Conservation (phyloP, 2,888 invertebrate genomes). For the Diarsia mendica region DNA sequence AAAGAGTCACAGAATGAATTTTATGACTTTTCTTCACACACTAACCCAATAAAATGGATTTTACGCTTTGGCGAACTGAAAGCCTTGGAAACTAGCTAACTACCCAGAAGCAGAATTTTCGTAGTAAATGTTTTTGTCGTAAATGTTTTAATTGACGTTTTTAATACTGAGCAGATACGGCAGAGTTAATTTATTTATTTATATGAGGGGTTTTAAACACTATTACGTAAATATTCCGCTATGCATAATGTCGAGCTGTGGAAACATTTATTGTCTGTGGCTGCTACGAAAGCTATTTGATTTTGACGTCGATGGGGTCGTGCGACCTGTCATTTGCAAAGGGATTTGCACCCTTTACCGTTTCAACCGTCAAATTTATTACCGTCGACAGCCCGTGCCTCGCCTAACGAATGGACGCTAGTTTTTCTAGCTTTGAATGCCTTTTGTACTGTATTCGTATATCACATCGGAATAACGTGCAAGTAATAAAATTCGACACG, state of each 20-base stretch:
- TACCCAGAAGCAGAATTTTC: neutral
- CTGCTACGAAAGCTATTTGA: slow-evolving; percentile 58
- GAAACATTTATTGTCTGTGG: slow-evolving; percentile 68
- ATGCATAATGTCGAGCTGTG: neutral
- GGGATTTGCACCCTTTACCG: slow-evolving; percentile 82
- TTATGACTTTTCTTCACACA: slow-evolving; percentile 47
- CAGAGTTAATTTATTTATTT: neutral
- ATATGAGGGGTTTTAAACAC: neutral
- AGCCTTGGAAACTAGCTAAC: slow-evolving; percentile 17
- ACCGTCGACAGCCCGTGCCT: slow-evolving; percentile 70
- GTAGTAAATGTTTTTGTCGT: neutral
- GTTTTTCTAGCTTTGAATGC: slow-evolving; percentile 65
- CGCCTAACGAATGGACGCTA: slow-evolving; percentile 72
- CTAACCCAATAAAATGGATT: slow-evolving; percentile 50
- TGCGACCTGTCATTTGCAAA: slow-evolving; percentile 84
- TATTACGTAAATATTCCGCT: neutral
- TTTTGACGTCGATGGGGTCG: slow-evolving; percentile 74
- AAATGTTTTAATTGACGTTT: slow-evolving; percentile 2
- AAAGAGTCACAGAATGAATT: slow-evolving; percentile 40
- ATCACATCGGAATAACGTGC: slow-evolving; percentile 62
- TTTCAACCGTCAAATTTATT: slow-evolving; percentile 84
- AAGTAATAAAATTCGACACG: slow-evolving; percentile 60
- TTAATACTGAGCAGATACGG: neutral
- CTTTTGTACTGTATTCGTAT: slow-evolving; percentile 50
- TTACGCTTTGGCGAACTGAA: slow-evolving; percentile 33